Conservation (phyloP, 2,888 invertebrate species). For the Oscheius sp. region DNA sequence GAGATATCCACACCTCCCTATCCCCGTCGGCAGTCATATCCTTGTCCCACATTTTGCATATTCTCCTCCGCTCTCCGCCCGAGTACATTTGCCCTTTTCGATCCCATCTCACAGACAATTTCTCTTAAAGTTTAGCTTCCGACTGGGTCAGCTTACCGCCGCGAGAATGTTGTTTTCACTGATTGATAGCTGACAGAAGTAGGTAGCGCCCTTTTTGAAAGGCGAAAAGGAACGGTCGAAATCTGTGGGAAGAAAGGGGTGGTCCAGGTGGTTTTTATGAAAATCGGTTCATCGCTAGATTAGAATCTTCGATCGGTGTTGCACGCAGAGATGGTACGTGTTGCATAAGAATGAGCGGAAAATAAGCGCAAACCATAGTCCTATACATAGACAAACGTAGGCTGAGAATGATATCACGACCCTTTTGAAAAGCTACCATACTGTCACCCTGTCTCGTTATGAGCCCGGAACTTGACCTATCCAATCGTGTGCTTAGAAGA, state of each 20-base stretch:
- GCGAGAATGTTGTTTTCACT: constrained; percentile 32
- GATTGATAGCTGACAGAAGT: constrained; percentile 34
- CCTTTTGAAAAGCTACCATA: too few relatives aligned
- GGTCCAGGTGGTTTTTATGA: background rate
- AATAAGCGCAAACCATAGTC: too few relatives aligned
- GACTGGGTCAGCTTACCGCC: constrained; percentile 3
- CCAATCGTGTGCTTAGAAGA: too few relatives aligned
- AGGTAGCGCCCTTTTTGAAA: constrained; percentile 27
- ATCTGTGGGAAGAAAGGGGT: background rate
- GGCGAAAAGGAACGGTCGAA: background rate
- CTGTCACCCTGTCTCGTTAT: too few relatives aligned
- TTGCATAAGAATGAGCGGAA: too few relatives aligned
- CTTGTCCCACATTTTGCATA: background rate
- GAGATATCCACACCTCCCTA: constrained; percentile 25
- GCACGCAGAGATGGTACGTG: too few relatives aligned
- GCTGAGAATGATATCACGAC: too few relatives aligned
- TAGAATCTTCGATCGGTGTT: too few relatives aligned
- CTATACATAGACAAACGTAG: too few relatives aligned
- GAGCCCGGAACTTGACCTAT: too few relatives aligned
- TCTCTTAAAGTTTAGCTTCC: background rate
- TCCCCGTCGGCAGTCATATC: background rate
- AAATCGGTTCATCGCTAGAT: too few relatives aligned
- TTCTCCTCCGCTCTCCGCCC: background rate
- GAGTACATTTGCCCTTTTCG: background rate
- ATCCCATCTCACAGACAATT: background rate